Conservation (phyloP, 2,797 vertebrate species). For the Mus caroli region DNA sequence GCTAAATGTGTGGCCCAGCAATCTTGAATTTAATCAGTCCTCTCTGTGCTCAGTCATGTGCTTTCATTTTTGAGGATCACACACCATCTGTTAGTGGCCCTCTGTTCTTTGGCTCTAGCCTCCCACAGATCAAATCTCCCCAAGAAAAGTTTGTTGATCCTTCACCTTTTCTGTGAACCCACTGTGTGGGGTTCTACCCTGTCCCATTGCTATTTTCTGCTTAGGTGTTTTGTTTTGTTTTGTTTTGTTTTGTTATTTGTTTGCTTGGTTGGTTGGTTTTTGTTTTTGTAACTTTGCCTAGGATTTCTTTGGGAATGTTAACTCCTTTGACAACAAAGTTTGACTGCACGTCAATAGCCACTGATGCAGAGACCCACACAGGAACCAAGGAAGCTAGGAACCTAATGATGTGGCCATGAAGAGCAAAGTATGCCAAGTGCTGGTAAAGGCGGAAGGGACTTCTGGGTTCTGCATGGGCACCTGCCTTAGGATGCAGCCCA, state of each 20-base stretch:
- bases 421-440: fast-evolving
- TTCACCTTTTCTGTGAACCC: neutral
- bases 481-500: too few species aligned
- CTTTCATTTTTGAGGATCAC: neutral
- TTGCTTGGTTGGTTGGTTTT: too few species aligned
- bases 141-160: neutral
- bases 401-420: neutral
- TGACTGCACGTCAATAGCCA: neutral
- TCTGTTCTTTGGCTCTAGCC: neutral
- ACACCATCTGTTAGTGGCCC: neutral
- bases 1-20: neutral
- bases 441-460: neutral
- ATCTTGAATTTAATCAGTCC: neutral
- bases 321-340: neutral
- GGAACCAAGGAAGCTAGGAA: neutral
- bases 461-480: neutral
- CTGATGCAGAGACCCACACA: neutral
- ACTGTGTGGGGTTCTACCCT: neutral
- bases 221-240: neutral
- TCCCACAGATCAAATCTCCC: neutral
- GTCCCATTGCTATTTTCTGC: fast-evolving
- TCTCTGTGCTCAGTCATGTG: neutral
- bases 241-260: too few species aligned
- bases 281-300: neutral
- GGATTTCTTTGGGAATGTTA: neutral